These are phyloP conservation scores for Albula glossodonta DNA, from an alignment of 2,113 vertebrate genomes.

Conservation along the genomic window DNA sequence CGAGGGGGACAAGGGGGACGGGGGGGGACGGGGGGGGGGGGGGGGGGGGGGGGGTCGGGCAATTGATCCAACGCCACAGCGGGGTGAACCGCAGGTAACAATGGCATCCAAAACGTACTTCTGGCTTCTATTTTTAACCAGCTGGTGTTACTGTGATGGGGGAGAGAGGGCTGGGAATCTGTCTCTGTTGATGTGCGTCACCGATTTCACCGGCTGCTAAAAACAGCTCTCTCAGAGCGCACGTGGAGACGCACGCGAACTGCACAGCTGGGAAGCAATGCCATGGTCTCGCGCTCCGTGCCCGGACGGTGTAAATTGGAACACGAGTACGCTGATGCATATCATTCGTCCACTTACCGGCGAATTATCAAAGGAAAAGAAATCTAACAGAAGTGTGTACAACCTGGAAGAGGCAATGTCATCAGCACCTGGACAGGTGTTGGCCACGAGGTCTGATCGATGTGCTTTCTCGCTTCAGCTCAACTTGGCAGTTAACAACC, in stretches of 20 bases:
- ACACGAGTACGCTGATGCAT: not conserved
- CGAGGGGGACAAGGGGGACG: no score
- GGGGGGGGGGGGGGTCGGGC: not conserved
- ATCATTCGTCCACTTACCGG: not conserved
- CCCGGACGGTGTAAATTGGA: not conserved
- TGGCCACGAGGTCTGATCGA: not conserved
- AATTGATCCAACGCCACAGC: not conserved
- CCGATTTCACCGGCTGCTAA: conserved; percentile 48
- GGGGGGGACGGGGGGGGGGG: no score
- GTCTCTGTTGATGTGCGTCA: conserved; percentile 48
- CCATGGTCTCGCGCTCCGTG: not conserved
- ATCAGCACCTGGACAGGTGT: not conserved
- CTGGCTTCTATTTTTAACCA: conserved; percentile 46
- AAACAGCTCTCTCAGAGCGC: conserved; percentile 46
- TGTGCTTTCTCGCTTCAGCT: not conserved
- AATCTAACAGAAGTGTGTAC: not conserved
- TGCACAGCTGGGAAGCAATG: conserved; percentile 25
- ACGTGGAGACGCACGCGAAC: conserved; percentile 31
- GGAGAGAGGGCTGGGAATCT: conserved; percentile 10
- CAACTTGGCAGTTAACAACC: not conserved
- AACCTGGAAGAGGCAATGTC: not conserved
- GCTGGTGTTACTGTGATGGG: conserved; percentile 32
- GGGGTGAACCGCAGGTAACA: conserved; percentile 39
- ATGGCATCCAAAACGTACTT: conserved; percentile 27
- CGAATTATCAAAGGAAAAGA: not conserved